phyloP scores from a whole-genome alignment of 1,140 invertebrate genomes.

The Cherax quadricarinatus region DNA sequence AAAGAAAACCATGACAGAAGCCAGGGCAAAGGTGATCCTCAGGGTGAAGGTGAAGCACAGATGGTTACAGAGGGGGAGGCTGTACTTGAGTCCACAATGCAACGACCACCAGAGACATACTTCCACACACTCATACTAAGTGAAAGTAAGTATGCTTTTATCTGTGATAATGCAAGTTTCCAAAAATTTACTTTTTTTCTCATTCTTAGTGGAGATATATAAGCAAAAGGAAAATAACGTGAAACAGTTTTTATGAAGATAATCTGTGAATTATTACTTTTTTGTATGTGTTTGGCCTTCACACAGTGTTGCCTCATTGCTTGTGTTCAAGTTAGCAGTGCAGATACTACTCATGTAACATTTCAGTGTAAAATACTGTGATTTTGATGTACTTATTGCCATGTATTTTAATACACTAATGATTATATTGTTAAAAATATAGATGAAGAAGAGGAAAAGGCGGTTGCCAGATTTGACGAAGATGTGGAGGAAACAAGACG shows the following conservation, averaged over 20 bases:
- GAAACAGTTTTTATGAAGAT: background rate
- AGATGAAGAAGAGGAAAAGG: conserved; percentile 44
- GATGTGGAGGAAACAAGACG: conserved; percentile 54
- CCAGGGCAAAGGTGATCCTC: conserved; percentile 51
- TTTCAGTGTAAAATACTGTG: too few relatives aligned
- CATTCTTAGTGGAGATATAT: too few relatives aligned
- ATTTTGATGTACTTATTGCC: too few relatives aligned
- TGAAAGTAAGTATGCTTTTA: conserved; percentile 41
- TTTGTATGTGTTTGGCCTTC: too few relatives aligned
- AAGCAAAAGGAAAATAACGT: too few relatives aligned
- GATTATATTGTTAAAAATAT: conserved; percentile 3
- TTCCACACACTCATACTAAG: conserved; percentile 79
- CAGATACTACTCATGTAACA: too few relatives aligned
- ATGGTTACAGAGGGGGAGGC: conserved; percentile 87
- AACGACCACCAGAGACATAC: conserved; percentile 84
- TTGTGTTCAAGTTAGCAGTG: too few relatives aligned
- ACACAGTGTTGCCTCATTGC: too few relatives aligned
- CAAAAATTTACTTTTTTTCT: background rate
- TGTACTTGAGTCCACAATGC: conserved; percentile 83
- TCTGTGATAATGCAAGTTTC: background rate
- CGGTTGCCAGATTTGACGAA: conserved; percentile 51
- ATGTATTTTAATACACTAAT: background rate
- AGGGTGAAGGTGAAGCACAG: conserved; percentile 65
- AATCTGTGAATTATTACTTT: too few relatives aligned
- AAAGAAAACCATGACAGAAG: conserved; percentile 69